phyloP scores from a whole-genome alignment of 1,140 invertebrate genomes.

The Linepithema humile region DNA sequence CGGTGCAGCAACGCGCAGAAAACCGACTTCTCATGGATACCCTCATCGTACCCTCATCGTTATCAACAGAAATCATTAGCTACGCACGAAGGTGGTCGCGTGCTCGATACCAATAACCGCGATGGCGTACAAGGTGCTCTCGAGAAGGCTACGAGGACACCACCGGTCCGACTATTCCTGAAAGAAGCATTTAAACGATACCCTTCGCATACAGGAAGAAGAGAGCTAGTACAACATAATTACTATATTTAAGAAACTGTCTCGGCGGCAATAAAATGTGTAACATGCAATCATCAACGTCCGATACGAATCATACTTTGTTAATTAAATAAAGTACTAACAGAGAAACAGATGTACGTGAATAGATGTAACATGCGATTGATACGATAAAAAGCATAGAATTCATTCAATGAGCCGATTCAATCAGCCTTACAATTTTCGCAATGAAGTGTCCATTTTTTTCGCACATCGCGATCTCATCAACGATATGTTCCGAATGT shows the following conservation, averaged over 20 bases:
- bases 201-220: not conserved
- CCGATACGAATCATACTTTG: not conserved
- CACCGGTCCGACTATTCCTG: not conserved
- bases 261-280: not conserved
- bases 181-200: conserved; percentile 8
- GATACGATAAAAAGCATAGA: not conserved
- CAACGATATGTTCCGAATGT: not conserved
- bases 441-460: not conserved
- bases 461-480: not conserved
- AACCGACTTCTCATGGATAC: not conserved
- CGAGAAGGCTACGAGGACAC: not conserved
- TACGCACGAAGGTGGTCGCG: conserved; percentile 7
- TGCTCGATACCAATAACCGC: conserved; percentile 8
- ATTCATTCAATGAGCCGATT: not conserved
- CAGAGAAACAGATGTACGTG: not conserved
- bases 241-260: conserved; percentile 31
- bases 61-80: conserved; percentile 20
- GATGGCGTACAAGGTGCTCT: conserved; percentile 17
- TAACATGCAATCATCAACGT: not conserved
- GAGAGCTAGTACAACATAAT: not conserved
- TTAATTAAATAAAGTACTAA: conserved; percentile 12
- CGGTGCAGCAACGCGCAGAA: not conserved
- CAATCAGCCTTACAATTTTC: not conserved
- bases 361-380: not conserved
- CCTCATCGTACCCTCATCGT: conserved; percentile 6